phyloP scores from a whole-genome alignment of 1,140 invertebrate genomes.

The Teleogryllus occipitalis region DNA sequence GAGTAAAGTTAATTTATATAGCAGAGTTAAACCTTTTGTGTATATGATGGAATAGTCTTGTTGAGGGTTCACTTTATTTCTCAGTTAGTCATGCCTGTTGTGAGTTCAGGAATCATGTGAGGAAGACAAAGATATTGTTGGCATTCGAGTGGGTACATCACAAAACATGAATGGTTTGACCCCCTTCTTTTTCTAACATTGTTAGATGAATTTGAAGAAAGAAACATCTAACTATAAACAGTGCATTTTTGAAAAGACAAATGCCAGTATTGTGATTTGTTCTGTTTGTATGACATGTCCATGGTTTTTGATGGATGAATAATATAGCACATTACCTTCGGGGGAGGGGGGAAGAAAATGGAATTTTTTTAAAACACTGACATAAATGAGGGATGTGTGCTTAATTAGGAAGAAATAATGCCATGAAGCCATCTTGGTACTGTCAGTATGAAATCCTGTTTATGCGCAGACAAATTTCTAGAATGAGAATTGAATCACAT shows the following conservation, averaged over 20 bases:
- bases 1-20: slow-evolving; percentile 6
- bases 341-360: neutral
- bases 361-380: neutral
- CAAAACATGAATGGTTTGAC: neutral
- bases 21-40: neutral
- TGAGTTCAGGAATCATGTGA: neutral
- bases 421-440: neutral
- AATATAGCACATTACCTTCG: neutral
- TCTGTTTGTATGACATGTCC: neutral
- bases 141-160: neutral
- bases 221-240: neutral
- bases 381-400: slow-evolving; percentile 3
- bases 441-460: neutral
- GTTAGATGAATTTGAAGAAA: neutral
- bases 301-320: neutral
- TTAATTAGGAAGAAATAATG: neutral
- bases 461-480: neutral
- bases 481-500: neutral
- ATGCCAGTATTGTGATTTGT: neutral
- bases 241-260: neutral
- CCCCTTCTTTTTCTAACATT: neutral
- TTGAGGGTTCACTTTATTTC: neutral
- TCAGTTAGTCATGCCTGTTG: neutral
- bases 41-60: neutral
- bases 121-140: neutral